Base-by-base conservation (phyloP, 1,140 invertebrate species). In the Proales similis region DNA sequence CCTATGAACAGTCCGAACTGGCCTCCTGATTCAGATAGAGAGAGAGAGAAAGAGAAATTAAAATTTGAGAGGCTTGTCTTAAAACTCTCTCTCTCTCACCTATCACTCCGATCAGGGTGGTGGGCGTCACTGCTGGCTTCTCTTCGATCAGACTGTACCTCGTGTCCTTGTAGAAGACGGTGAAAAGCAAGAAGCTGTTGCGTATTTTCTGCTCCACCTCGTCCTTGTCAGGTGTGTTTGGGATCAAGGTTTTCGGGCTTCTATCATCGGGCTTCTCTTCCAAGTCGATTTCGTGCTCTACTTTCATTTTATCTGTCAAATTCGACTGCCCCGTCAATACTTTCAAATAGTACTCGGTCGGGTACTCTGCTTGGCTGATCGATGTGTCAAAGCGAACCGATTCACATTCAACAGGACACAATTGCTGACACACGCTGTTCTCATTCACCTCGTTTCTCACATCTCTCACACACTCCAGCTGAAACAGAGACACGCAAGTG, bases 1-100 rank as follows among this genome's bases (percentile, higher is more conserved):
- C 49, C 49, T 39, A 57, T 57, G 22, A 30, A 57, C 17, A 57
- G 20, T 14, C 49, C 49, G 43, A 57, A 57, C 30, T 57, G 49
- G 7, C 49, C 49, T n/a, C n/a, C n/a, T n/a, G n/a, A n/a, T n/a
- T n/a, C n/a, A n/a, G n/a, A n/a, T n/a, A n/a, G n/a, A n/a, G n/a
- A n/a, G n/a, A n/a, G n/a, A n/a, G n/a, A n/a, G n/a, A n/a, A n/a
- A n/a, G n/a, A n/a, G n/a, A n/a, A n/a, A n/a, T n/a, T n/a, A n/a
- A n/a, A n/a, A n/a, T n/a, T n/a, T n/a, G n/a, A n/a, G n/a, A n/a
- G n/a, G n/a, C n/a, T n/a, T n/a, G n/a, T n/a, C n/a, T n/a, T n/a
- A n/a, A n/a, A n/a, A n/a, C n/a, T n/a, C n/a, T n/a, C n/a, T n/a
- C n/a, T n/a, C n/a, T n/a, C n/a, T n/a, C n/a, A 39, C 49, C 49